Base-by-base conservation (phyloP, 2,113 vertebrate genomes). In the Barnardius zonarius region DNA sequence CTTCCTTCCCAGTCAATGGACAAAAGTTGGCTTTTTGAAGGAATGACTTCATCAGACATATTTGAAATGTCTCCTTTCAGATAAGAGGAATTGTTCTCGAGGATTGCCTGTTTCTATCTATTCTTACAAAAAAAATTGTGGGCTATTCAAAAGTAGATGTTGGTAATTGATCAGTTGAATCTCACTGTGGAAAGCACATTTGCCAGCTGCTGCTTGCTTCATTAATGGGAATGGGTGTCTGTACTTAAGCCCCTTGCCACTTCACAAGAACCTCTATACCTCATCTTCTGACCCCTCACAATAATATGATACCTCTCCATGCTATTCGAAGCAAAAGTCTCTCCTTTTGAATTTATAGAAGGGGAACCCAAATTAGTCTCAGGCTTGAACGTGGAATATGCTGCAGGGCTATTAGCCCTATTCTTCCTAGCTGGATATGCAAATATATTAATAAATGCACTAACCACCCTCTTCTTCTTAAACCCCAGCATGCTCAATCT, bases 391-490 rank as follows among this genome's bases (percentile, higher is more conserved):
- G n/a, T 85, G 5, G 61, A 85, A 2, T 75, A 85, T 2, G 27
- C 70, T 1, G 70, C 82, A 7, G 82, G 82, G 0, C 82, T 70
- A 0, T 75, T 85, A 0, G 41, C 82, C 0, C 1, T 85, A 1
- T 84, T 85, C 1, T 85, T 85, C 8, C 4, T 85, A 7, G 82
- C 59, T 0, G 70, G 74, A 8, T 75, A 85, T 1, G 22, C 49
- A 0, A 85, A 85, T 5, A 75, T 75, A 7, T 3, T 85, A 0
- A 85, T 66, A 17, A 75, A 85, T 1, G 14, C 41, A 1, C 4
- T 66, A 0, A 55, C n/a, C 0, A 1, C 22, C 0, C 22, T 75
- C 1, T 1, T 85, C 4, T 85, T 85, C 5, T 4, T 85, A 0
- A 75, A 75, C 4, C 83, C 70, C 2, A 85, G 49, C 7, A 1